Evolutionary conservation across 2,888 invertebrate genomes (phyloP).

Genomic region (Lithophane leautieri): DNA sequence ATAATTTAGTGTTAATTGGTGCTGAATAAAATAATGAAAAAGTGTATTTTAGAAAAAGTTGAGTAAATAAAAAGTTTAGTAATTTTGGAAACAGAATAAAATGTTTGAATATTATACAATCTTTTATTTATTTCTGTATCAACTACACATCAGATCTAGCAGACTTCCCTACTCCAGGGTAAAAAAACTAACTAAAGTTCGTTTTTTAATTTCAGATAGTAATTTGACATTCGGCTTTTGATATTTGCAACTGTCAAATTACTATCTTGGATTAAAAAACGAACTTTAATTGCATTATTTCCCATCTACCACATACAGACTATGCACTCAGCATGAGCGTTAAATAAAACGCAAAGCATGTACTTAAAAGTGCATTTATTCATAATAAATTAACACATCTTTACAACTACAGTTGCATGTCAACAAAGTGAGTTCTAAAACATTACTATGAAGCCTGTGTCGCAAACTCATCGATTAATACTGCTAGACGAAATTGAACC

Average conservation of each 20-base stretch:
- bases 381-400: conserved; percentile 68
- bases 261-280: too few species aligned
- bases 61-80: conserved; percentile 68
- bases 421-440: conserved; percentile 65
- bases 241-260: too few species aligned
- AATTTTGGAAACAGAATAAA: conserved; percentile 67
- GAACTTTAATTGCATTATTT: background rate
- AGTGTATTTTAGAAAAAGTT: conserved; percentile 70
- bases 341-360: conserved; percentile 44
- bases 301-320: background rate
- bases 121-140: conserved; percentile 53
- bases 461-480: conserved; percentile 50
- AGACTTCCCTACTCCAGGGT: background rate
- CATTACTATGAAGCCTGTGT: conserved; percentile 54
- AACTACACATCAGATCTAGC: background rate
- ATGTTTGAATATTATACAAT: conserved; percentile 62
- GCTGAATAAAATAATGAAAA: conserved; percentile 71
- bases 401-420: conserved; percentile 61
- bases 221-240: too few species aligned
- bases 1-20: conserved; percentile 74
- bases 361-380: conserved; percentile 77
- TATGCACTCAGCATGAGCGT: background rate
- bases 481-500: conserved; percentile 44
- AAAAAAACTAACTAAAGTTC: background rate
- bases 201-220: too few species aligned